Evolutionary conservation across 2,888 invertebrate genomes (phyloP).

Genomic region (Salticus scenicus): DNA sequence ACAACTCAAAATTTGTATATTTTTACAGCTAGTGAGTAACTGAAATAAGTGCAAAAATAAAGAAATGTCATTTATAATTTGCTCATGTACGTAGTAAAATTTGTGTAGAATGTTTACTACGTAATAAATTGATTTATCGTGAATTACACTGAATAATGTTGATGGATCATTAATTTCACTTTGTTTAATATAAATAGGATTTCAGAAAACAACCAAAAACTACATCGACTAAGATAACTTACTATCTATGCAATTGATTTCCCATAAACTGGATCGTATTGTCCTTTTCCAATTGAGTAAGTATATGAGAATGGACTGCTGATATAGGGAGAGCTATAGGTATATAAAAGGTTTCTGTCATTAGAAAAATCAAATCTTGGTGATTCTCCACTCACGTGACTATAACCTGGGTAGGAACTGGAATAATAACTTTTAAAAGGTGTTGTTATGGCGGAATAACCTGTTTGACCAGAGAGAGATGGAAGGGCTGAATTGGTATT

Average conservation of each 20-base stretch:
- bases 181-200: too few species aligned
- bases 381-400: neutral
- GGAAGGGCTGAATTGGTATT: neutral
- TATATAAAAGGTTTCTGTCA: neutral
- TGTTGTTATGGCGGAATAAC: neutral
- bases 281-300: neutral
- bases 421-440: slow-evolving; percentile 1
- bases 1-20: too few species aligned
- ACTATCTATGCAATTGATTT: neutral
- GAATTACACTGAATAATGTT: too few species aligned
- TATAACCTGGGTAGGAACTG: slow-evolving; percentile 1
- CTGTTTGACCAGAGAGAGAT: neutral
- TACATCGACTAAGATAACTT: neutral
- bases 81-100: too few species aligned
- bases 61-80: too few species aligned
- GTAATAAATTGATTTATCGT: too few species aligned
- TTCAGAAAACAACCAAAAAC: too few species aligned
- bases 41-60: too few species aligned
- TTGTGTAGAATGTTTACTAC: too few species aligned
- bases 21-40: too few species aligned
- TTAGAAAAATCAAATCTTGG: neutral
- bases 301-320: neutral
- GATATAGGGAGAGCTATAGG: neutral
- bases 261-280: neutral
- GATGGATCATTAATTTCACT: too few species aligned